Conservation (phyloP, 92 coral and sea anemone species). For the Epizoanthus fatuus region DNA sequence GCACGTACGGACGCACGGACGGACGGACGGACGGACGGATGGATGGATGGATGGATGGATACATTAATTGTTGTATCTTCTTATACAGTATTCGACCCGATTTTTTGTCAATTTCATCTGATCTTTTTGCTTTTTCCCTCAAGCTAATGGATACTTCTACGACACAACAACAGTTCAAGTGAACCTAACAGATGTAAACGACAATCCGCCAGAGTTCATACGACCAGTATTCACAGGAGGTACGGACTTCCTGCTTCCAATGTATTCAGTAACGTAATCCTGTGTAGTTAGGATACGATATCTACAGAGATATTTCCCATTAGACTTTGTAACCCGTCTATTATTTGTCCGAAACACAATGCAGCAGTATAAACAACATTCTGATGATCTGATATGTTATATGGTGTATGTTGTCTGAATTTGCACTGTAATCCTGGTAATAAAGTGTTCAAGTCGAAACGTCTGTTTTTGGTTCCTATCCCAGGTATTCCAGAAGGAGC, state of each 20-base stretch:
- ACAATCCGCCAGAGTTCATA: slow-evolving; percentile 84
- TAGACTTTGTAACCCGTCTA: too few species aligned
- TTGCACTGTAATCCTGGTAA: too few species aligned
- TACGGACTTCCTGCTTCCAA: slow-evolving; percentile 14
- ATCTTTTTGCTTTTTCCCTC: background rate
- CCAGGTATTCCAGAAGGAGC: slow-evolving; percentile 94
- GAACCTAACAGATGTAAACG: slow-evolving; percentile 81
- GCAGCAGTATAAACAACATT: too few species aligned
- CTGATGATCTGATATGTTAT: too few species aligned
- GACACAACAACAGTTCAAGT: slow-evolving; percentile 79
- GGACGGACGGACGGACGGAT: too few species aligned
- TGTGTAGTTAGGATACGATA: background rate
- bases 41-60: too few species aligned
- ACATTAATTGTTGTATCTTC: too few species aligned
- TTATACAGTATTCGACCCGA: too few species aligned
- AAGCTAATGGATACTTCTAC: slow-evolving; percentile 74
- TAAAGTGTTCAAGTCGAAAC: background rate
- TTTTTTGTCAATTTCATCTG: background rate
- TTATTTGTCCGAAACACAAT: too few species aligned
- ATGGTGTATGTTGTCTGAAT: too few species aligned
- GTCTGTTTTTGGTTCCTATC: background rate
- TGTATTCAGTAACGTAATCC: background rate
- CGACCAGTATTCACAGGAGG: slow-evolving; percentile 93
- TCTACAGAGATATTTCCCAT: background rate
- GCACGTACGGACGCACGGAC: too few species aligned